Percentiles rank a stretch among this genome's conserved stretches.
These are phyloP conservation scores for Siniperca chuatsi DNA, from an alignment of 2,113 vertebrate genomes.

Conservation along the genomic window DNA sequence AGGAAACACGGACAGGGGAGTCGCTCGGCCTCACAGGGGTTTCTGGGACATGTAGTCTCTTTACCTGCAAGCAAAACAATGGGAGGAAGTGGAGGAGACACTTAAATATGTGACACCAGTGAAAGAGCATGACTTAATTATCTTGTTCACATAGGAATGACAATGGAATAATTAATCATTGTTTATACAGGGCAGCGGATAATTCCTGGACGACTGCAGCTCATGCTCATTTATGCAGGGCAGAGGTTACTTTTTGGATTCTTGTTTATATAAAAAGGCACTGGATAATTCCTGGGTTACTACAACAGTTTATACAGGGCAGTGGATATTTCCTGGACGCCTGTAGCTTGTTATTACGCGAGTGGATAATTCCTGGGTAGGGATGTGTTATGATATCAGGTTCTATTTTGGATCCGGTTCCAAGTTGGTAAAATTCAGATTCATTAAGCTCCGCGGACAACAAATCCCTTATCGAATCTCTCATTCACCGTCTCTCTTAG, in stretches of 20 bases:
- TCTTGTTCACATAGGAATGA: not conserved
- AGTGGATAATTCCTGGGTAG: not conserved
- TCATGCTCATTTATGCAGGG: too few species aligned
- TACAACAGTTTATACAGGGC: not conserved
- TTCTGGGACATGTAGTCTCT: conserved; percentile 71
- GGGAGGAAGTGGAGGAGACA: not conserved
- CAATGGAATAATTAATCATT: not conserved
- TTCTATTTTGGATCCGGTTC: not conserved
- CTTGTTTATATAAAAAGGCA: not conserved
- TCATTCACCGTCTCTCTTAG: not conserved
- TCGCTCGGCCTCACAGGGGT: conserved; percentile 32
- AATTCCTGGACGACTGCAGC: not conserved
- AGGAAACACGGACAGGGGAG: conserved; percentile 17
- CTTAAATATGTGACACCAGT: not conserved
- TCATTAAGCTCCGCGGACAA: not conserved
- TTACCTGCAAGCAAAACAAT: conserved; percentile 31
- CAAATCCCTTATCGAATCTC: not conserved
- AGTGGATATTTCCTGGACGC: not conserved
- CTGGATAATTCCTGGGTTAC: not conserved
- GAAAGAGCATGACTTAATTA: not conserved
- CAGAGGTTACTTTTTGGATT: too few species aligned
- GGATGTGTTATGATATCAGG: too few species aligned
- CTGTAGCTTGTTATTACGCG: not conserved
- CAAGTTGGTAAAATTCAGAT: not conserved
- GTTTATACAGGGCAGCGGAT: too few species aligned